Evolutionary conservation across 1,140 invertebrate genomes (phyloP).

Genomic region (Nasonia longicornis): DNA sequence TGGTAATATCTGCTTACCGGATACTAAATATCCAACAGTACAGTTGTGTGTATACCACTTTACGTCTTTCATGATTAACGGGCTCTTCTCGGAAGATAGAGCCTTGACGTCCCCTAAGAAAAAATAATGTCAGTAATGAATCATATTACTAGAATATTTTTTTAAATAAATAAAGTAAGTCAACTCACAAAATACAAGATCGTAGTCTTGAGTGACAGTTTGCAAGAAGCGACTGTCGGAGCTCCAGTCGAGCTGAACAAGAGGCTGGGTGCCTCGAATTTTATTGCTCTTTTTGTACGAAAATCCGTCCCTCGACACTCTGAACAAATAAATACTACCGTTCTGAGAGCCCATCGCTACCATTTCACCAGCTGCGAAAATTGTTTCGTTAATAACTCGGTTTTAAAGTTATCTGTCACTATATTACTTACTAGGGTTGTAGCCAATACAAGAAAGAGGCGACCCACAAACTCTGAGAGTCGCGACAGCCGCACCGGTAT

Average conservation of each 20-base stretch:
- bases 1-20: constrained; percentile 72
- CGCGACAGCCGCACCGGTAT: constrained; percentile 83
- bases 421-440: constrained; percentile 81
- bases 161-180: neutral
- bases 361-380: constrained; percentile 81
- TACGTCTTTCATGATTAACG: constrained; percentile 88
- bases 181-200: constrained; percentile 86
- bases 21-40: constrained; percentile 85
- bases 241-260: constrained; percentile 92
- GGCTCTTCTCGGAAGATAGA: constrained; percentile 84
- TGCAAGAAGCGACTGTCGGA: constrained; percentile 87
- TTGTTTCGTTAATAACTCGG: neutral
- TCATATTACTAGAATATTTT: neutral
- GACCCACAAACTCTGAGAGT: constrained; percentile 89
- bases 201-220: constrained; percentile 93
- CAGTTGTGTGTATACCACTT: constrained; percentile 90
- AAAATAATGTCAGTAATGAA: neutral
- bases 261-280: constrained; percentile 83
- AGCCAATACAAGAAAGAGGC: constrained; percentile 84
- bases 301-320: constrained; percentile 86
- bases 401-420: constrained; percentile 4
- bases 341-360: constrained; percentile 93
- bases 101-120: constrained; percentile 85
- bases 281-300: constrained; percentile 90
- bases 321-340: constrained; percentile 86